Evolutionary conservation across 1,140 invertebrate genomes (phyloP), one percentile per base, ranked within the genome.

Genomic region (Thaumetopoea pityocampa): DNA sequence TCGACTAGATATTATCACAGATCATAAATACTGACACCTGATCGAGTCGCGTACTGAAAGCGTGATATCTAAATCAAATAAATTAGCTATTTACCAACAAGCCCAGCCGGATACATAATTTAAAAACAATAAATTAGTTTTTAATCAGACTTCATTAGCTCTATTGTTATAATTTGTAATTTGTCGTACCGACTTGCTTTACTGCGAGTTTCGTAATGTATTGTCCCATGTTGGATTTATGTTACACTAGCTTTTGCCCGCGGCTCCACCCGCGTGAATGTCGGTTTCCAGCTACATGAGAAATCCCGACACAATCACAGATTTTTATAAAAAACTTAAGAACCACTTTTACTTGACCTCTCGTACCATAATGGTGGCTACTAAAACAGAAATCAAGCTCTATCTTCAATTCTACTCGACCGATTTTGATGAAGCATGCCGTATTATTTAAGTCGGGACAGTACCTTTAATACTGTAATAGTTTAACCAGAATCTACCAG

Each of bases 71-170:
- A 52, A 52, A 52, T 52, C 43, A 46, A 35, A 36, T 49, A 42
- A 49, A 42, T 42, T 33, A 49, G 40, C 26, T 33, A 50, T n/a
- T 11, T 30, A 50, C 35, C 44, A 40, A 45, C 36, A 45, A 35
- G 24, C 46, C n/a, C 7, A 52, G 34, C 42, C 42, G 50, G 42
- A 53, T 50, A 45, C 42, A 30, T 24, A 30, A 42, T 42, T 41
- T 51, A 56, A 58, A 58, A 58, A 54, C 52, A 55, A 62, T 58
- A 62, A 67, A 67, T 67, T 45, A 64, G 38, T 64, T 68, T 68
- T 70, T 70, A 77, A 64, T 73, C 66, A 61, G 62, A 64, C 43
- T 70, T 78, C 67, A 78, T 78, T 78, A 74, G 62, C n/a, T n/a
- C n/a, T n/a, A n/a, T n/a, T 42, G 48, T n/a, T 50, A 57, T 56